Base-by-base conservation (phyloP, 2,888 invertebrate genomes). In the Xylota segnis region DNA sequence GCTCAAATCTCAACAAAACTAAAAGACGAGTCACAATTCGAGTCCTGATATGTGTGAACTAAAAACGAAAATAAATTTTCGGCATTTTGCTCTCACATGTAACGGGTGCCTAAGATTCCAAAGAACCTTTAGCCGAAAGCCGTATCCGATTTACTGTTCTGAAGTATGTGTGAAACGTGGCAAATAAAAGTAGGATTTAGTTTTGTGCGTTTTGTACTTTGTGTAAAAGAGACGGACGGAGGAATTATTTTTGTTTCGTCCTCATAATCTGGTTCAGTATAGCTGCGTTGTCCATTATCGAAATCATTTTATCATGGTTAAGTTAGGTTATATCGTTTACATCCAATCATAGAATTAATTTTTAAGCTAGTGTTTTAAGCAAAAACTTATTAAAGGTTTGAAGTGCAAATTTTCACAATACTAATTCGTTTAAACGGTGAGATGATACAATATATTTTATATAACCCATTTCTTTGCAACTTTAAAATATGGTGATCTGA, bases 281-380 rank as follows among this genome's bases (percentile, higher is more conserved):
- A 86, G 86, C 82, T 86, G 86, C 86, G 86, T 86, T 82, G 86
- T 88, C 88, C 88, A 87, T 89, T 89, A 88, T 89, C 89, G 89
- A 89, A 89, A 89, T 89, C 89, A 89, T 89, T 90, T 91, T 92
- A 91, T 92, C 91, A 92, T 91, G 90, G 89, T 90, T 90, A 92
- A 91, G 91, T 92, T 92, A 92, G 92, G 92, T 92, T 92, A 92
- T 91, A 91, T 90, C 91, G 91, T 91, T 91, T 91, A 91, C 91
- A 91, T 92, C 91, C 91, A 91, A 90, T 92, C 92, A 92, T 92
- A 92, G 91, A 92, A 91, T 91, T 91, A 87, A 92, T 91, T 92
- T 91, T 91, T 92, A 92, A 92, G 92, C 91, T 92, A 92, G 92
- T 91, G 92, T 91, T 91, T 91, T 92, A 92, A 92, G 92, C 91